Evolutionary conservation across 2,888 invertebrate genomes (phyloP).

Genomic region (Drosophila longiperda): DNA sequence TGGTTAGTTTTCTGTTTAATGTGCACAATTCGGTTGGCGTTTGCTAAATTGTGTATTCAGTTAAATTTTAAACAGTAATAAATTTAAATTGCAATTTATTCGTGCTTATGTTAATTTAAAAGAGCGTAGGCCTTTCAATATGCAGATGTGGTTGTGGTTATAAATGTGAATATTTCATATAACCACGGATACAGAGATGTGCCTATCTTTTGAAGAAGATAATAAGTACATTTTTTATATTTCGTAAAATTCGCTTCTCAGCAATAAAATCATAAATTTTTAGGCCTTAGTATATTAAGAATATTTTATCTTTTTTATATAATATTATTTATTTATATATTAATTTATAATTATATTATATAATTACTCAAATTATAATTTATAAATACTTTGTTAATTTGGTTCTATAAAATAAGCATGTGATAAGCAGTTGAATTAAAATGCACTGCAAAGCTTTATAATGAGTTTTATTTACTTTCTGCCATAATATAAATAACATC

Average conservation of each 20-base stretch:
- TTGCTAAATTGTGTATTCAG: not conserved
- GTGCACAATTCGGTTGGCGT: slow-evolving; percentile 1
- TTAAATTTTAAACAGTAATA: slow-evolving; percentile 2
- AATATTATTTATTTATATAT: no score
- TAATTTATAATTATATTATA: no score
- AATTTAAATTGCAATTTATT: slow-evolving; percentile 15
- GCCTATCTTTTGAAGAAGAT: not conserved
- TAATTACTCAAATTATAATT: not conserved
- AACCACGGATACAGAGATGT: slow-evolving; percentile 2
- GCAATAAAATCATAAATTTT: not conserved
- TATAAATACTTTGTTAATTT: not conserved
- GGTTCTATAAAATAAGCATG: not conserved
- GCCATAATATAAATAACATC: not conserved
- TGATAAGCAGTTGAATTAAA: not conserved
- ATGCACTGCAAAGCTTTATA: not conserved
- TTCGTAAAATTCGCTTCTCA: not conserved
- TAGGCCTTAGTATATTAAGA: not conserved
- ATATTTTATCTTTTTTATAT: not conserved
- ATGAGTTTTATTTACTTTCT: not conserved
- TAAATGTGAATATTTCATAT: slow-evolving; percentile 23
- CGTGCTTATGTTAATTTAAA: not conserved
- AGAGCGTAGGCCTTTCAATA: not conserved
- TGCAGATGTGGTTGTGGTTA: slow-evolving; percentile 22
- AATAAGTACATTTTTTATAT: slow-evolving; percentile 4
- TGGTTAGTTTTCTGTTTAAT: slow-evolving; percentile 8